A percentile compares a stretch with the other conserved stretches of the same genome.
phyloP scores from a whole-genome alignment of 2,888 invertebrate species.

The Metopia argyrocephala region DNA sequence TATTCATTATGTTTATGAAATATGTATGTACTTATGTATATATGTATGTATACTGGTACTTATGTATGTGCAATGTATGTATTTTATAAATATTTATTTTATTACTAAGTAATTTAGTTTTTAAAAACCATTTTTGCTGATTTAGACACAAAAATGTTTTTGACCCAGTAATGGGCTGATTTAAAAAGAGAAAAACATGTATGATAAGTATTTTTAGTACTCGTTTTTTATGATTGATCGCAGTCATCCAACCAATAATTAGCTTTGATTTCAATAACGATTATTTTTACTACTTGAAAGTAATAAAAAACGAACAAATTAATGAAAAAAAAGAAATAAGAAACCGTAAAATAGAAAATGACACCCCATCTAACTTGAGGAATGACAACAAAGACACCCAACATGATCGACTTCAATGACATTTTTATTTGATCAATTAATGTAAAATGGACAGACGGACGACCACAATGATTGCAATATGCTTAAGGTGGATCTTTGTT shows the following conservation, averaged over 20 bases:
- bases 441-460: neutral
- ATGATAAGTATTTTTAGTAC: slow-evolving; percentile 23
- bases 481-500: neutral
- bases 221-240: neutral
- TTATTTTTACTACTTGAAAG: neutral
- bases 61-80: neutral
- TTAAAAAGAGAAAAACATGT: too few relatives aligned
- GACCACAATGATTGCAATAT: slow-evolving; percentile 23
- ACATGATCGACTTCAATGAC: slow-evolving; percentile 56
- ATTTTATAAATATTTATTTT: neutral
- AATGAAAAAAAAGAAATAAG: neutral
- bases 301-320: neutral
- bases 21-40: too few relatives aligned
- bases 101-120: too few relatives aligned
- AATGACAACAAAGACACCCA: slow-evolving; percentile 41
- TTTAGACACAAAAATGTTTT: slow-evolving; percentile 2
- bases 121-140: neutral
- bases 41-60: too few relatives aligned
- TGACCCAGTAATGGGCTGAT: too few relatives aligned
- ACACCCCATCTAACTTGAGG: neutral
- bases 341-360: neutral
- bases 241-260: slow-evolving; percentile 14
- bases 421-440: slow-evolving; percentile 65
- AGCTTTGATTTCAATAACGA: slow-evolving; percentile 40
- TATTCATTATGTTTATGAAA: too few relatives aligned